Base-by-base conservation (phyloP, 1,140 invertebrate species). In the Hesperophylax magnus region DNA sequence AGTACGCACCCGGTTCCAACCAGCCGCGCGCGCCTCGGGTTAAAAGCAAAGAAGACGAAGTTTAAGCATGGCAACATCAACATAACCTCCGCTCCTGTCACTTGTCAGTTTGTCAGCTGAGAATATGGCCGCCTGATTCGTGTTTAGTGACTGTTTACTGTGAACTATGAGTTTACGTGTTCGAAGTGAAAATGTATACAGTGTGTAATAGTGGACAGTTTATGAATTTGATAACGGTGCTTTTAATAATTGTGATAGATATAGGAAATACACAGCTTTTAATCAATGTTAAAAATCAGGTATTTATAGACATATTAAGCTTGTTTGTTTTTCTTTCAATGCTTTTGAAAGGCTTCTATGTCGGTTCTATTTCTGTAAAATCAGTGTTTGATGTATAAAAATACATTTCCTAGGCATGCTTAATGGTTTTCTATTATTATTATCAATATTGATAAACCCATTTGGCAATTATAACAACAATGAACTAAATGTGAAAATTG, bases 211-310 rank as follows among this genome's bases (percentile, higher is more conserved):
- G 56, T 74, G 76, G 65, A 17, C 71, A 75, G 63, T 69, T 56
- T 53, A 15, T 80, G 24, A 77, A 67, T 52, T 75, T 80, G 27
- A 61, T 75, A 65, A 53, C 79, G 79, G 79, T 81, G 79, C 79
- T 81, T 65, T 20, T 77, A 58, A 81, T 83, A 31, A n/a, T 81
- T 56, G 65, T 80, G 76, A 77, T 81, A 58, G 67, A 82, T 27
- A 74, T 79, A 72, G 76, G 78, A 53, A 74, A 84, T 78, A 89
- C 91, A 76, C 90, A 92, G 84, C 88, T 93, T 52, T 88, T 93
- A 31, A 93, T 93, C 85, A 93, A 93, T 86, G 92, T 93, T 24
- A 92, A 91, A 88, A 93, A 93, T 90, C 92, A 93, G 90, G 92
- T 92, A 63, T n/a, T 15, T 15, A 47, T 47, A 47, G 11, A 54